Evolutionary conservation across 2,113 vertebrate genomes (phyloP).

Genomic region (Gyps fulvus): DNA sequence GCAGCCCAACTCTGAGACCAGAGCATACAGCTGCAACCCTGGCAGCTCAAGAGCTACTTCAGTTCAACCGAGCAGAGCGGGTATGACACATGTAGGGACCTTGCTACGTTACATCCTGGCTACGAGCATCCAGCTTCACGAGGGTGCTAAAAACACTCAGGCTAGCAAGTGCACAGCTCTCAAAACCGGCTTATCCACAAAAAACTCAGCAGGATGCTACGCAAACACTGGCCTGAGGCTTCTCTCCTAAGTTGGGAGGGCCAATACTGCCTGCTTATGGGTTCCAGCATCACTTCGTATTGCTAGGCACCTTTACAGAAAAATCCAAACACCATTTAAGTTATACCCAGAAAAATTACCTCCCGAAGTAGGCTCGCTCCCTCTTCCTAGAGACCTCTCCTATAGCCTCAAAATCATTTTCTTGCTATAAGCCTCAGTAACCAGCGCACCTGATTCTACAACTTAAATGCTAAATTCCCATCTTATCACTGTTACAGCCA

Average conservation of each 20-base stretch:
- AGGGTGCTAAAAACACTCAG: not conserved
- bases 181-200: not conserved
- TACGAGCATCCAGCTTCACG: rapidly evolving
- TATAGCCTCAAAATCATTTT: not conserved
- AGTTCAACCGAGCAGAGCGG: rapidly evolving
- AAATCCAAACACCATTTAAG: not conserved
- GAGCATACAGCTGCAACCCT: not conserved
- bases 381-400: not conserved
- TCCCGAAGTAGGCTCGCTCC: rapidly evolving
- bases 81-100: not conserved
- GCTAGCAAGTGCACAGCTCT: rapidly evolving
- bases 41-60: not conserved
- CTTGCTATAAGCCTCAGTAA: not conserved
- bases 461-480: not conserved
- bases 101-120: not conserved
- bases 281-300: rapidly evolving
- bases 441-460: not conserved
- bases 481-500: rapidly evolving
- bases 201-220: not conserved
- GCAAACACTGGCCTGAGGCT: not conserved
- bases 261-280: not conserved
- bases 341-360: not conserved
- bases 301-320: not conserved
- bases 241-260: not conserved
- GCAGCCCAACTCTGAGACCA: not conserved